Conservation (phyloP, 2,113 vertebrate species). For the Eublepharis macularius region DNA sequence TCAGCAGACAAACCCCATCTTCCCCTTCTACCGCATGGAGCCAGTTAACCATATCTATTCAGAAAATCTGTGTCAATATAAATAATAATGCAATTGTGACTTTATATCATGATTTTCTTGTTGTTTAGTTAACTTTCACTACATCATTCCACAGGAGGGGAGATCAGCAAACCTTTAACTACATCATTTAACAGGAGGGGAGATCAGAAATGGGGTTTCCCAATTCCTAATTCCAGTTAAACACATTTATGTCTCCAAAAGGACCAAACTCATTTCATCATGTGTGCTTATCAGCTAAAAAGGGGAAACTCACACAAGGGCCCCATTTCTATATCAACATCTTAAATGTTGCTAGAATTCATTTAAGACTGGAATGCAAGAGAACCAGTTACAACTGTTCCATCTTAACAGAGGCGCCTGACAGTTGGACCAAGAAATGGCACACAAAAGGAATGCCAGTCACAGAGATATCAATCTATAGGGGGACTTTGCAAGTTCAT, state of each 20-base stretch:
- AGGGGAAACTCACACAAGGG: background rate
- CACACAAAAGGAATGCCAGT: background rate
- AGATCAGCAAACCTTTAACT: background rate
- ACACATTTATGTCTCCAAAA: background rate
- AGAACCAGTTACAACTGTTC: background rate
- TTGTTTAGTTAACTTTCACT: background rate
- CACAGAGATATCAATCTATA: background rate
- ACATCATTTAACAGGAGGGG: background rate
- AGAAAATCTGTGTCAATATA: background rate
- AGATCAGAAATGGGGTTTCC: background rate
- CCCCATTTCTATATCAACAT: background rate
- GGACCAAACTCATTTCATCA: background rate
- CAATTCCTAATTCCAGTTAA: background rate
- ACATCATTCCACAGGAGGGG: background rate
- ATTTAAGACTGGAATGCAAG: slow-evolving; percentile 16
- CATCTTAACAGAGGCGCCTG: background rate
- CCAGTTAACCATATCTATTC: background rate
- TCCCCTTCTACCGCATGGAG: background rate
- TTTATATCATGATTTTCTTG: background rate
- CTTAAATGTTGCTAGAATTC: background rate
- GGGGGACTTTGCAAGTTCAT: background rate
- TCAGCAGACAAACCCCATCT: background rate
- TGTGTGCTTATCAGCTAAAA: background rate
- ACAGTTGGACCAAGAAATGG: background rate
- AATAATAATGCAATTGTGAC: background rate